Evolutionary conservation across 1,140 invertebrate species (phyloP).

Genomic region (Hyphantria cunea): DNA sequence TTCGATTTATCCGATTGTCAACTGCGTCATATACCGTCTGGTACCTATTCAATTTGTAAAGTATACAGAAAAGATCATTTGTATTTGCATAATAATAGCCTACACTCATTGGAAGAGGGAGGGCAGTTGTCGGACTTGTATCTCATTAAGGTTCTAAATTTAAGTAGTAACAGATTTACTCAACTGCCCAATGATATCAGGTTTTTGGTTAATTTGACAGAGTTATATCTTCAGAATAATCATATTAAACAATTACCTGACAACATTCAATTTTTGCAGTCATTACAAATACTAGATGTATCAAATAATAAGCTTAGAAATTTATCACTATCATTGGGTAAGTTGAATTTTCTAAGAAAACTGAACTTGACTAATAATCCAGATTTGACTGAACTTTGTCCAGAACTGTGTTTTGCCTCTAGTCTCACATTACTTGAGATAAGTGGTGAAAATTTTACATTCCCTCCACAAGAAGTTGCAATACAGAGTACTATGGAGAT

Average conservation of each 20-base stretch:
- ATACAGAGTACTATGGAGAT: constrained; percentile 84
- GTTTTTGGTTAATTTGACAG: constrained; percentile 84
- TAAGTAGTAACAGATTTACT: constrained; percentile 87
- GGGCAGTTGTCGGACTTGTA: constrained; percentile 87
- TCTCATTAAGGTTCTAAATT: constrained; percentile 86
- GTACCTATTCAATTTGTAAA: constrained; percentile 89
- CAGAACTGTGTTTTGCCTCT: constrained; percentile 83
- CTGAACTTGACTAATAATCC: constrained; percentile 84
- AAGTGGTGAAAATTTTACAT: constrained; percentile 83
- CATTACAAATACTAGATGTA: constrained; percentile 86
- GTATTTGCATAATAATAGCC: constrained; percentile 85
- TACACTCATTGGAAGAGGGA: constrained; percentile 86
- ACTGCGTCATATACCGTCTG: constrained; percentile 86
- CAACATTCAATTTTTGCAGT: constrained; percentile 84
- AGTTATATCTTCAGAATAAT: constrained; percentile 86
- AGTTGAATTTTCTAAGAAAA: constrained; percentile 82
- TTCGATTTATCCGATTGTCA: constrained; percentile 90
- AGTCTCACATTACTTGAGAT: constrained; percentile 83
- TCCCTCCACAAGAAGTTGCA: constrained; percentile 84
- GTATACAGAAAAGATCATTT: constrained; percentile 89
- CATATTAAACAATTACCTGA: constrained; percentile 85
- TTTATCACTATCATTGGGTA: constrained; percentile 85
- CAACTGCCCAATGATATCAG: constrained; percentile 84
- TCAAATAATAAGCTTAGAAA: constrained; percentile 87
- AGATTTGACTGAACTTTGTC: constrained; percentile 83